Percentiles rank a stretch among this genome's conserved stretches.
Conservation (phyloP, 1,140 invertebrate species). For the Lepidurus couesii region DNA sequence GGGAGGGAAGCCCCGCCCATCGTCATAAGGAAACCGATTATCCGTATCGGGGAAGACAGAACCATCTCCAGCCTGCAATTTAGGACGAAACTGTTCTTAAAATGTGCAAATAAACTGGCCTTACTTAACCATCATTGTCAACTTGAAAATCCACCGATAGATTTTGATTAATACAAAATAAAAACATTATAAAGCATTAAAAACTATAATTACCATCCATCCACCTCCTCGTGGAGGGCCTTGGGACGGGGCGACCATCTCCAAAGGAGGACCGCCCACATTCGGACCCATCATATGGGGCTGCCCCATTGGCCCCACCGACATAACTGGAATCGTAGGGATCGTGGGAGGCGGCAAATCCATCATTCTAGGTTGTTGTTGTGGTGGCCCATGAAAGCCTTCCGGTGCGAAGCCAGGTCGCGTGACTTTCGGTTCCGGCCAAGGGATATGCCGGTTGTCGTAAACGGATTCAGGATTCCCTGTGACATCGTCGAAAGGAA, state of each 20-base stretch:
- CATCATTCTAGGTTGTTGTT: conserved; percentile 44
- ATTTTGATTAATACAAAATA: background rate
- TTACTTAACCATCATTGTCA: conserved; percentile 32
- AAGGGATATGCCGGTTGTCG: conserved; percentile 64
- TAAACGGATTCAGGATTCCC: conserved; percentile 70
- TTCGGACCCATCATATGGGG: conserved; percentile 32
- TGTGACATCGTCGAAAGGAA: conserved; percentile 80
- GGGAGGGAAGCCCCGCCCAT: conserved; percentile 29
- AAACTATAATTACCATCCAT: conserved; percentile 34
- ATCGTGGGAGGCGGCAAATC: background rate
- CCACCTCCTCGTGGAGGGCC: conserved; percentile 32
- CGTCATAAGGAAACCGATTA: conserved; percentile 40
- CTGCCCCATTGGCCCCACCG: background rate
- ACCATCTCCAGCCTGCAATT: conserved; percentile 47
- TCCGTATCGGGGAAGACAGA: conserved; percentile 44
- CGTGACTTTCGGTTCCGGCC: conserved; percentile 66
- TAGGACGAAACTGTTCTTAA: background rate
- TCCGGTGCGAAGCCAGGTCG: conserved; percentile 44
- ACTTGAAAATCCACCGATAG: background rate
- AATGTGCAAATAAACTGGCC: conserved; percentile 34
- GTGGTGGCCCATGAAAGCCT: conserved; percentile 42
- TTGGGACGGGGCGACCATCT: background rate
- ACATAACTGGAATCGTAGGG: background rate
- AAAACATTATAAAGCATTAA: conserved; percentile 18
- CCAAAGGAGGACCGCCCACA: background rate